Percentiles rank a stretch among this genome's conserved stretches.
Conservation (phyloP, 2,888 invertebrate genomes). For the Sinhomidia bicolor region DNA sequence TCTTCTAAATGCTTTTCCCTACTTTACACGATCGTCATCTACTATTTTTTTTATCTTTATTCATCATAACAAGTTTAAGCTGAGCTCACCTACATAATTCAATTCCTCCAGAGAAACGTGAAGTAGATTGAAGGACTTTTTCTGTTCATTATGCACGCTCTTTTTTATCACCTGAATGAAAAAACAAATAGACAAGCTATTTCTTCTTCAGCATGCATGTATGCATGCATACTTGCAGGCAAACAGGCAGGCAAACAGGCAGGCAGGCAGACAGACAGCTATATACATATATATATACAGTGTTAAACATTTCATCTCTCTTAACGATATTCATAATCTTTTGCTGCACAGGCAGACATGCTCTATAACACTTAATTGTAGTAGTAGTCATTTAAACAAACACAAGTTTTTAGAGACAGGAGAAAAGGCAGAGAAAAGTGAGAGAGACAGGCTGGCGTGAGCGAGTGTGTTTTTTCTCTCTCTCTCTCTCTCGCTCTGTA, state of each 20-base stretch:
- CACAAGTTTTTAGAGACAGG: not conserved
- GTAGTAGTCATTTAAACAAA: not conserved
- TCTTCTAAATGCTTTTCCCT: not conserved
- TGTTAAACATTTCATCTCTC: not conserved
- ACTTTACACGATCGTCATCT: not conserved
- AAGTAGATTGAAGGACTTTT: not conserved
- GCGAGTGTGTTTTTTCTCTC: constrained; percentile 3
- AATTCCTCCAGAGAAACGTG: constrained; percentile 22
- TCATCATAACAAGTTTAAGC: constrained; percentile 8
- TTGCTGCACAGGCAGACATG: not conserved
- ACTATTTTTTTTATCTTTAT: constrained; percentile 28
- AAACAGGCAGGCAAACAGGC: too few relatives aligned
- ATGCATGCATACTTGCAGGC: too few relatives aligned
- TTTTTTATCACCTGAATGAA: constrained; percentile 37
- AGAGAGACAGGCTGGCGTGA: constrained; percentile 29
- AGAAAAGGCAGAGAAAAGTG: not conserved
- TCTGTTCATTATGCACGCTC: constrained; percentile 11
- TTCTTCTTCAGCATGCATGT: not conserved
- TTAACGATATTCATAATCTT: constrained; percentile 21
- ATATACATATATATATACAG: not conserved
- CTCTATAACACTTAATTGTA: too few relatives aligned
- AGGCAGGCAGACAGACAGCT: not conserved
- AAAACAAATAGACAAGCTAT: not conserved
- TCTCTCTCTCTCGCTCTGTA: not conserved
- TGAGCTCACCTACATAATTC: constrained; percentile 45